Evolutionary conservation across 2,797 vertebrate genomes (phyloP), one percentile per base, ranked within the genome.

Genomic region (Nyctalus aviator): DNA sequence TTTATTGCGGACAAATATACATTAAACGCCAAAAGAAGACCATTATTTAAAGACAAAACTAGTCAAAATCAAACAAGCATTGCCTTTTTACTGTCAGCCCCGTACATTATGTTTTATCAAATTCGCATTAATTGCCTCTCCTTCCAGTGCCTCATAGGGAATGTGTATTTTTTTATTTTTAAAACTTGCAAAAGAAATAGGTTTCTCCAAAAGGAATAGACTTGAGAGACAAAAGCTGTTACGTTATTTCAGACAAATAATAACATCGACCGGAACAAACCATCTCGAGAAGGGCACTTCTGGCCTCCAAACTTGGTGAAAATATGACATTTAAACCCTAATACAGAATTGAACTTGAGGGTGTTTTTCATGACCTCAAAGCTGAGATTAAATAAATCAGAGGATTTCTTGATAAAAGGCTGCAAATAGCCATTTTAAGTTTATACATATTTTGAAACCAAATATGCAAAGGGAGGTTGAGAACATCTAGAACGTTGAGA

Each of bases 11-110:
- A 98, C 96, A 98, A 98, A 98, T 98, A 98, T 97, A 98, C 96
- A 98, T 98, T 98, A 97, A 98, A 98, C 97, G 97, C 94, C 96
- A 97, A 97, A 97, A 97, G 95, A 98, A 98, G 96, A 97, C 95
- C 97, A 97, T 98, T 98, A 98, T 98, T 98, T 98, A 98, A 98
- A 97, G 96, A 98, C 97, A 98, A 97, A 98, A 98, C 94, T 97
- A 97, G 97, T 98, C 96, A 98, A 98, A 98, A 96, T 97, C 97
- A 95, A 98, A 97, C 82, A 96, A 3, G 37, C 94, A 77, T 85
- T 97, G 90, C 94, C 94, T 97, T 98, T 98, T 97, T 97, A 96
- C 93, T 95, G 92, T 96, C 91, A 62, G 96, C 94, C 96, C 84
- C 57, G 88, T 86, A 91, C 21, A 6, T 93, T 97, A 90, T 79